Conservation (phyloP, 2,113 vertebrate genomes). For the Callionymus lyra region DNA sequence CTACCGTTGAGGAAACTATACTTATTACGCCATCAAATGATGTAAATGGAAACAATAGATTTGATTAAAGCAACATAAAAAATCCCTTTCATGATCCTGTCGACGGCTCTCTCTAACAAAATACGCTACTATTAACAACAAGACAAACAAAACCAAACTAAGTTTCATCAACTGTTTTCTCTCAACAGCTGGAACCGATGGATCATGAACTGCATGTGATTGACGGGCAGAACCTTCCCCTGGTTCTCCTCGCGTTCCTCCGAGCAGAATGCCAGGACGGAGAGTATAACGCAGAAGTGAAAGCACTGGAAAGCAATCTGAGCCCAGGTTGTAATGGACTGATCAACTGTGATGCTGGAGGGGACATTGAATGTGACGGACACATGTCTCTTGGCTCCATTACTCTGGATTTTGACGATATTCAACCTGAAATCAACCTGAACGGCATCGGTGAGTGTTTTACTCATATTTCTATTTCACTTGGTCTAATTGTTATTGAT, state of each 20-base stretch:
- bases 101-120: no score
- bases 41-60: no score
- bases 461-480: neutral
- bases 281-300: constrained; percentile 19
- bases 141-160: no score
- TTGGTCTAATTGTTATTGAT: no score
- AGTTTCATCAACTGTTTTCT: no score
- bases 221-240: neutral
- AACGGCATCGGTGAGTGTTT: constrained; percentile 27
- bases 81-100: no score
- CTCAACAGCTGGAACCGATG: constrained; percentile 22
- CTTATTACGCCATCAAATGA: no score
- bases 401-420: neutral
- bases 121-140: no score
- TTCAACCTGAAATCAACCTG: constrained; percentile 20
- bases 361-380: constrained; percentile 56
- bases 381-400: constrained; percentile 2
- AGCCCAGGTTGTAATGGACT: constrained; percentile 4
- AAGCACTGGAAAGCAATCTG: neutral
- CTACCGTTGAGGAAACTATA: no score
- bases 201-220: constrained; percentile 3
- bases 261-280: constrained; percentile 15
- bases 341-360: constrained; percentile 3
- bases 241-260: constrained; percentile 55
- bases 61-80: no score